Base-by-base conservation (phyloP, 2,888 invertebrate genomes). In the Chrysolina haemoptera region DNA sequence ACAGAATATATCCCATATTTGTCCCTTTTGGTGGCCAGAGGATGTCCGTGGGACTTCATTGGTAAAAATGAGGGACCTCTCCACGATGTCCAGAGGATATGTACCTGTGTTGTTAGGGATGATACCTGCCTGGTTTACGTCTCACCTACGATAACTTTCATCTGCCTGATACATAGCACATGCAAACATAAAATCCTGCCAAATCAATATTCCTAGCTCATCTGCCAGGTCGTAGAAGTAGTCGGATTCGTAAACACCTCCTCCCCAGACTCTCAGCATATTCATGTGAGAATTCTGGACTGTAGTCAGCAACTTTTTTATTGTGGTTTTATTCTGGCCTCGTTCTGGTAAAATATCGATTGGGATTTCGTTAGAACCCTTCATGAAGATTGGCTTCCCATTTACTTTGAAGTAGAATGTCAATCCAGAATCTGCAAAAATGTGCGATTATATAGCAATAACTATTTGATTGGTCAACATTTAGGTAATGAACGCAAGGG, bases 131-230 rank as follows among this genome's bases (percentile, higher is more conserved):
- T 1, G 62, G 11, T 66, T 27, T 9, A n/a, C 20, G 82, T 16
- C 88, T 85, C 88, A 92, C 88, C 89, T 84, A 27, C 98, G 88
- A 88, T 96, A 99, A 0, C 90, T 89, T 0, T 88, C 82, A 72
- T 92, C 91, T 0, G 92, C 90, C 0, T 98, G 98, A 88, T 99
- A 99, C 94, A 99, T 94, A 20, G 95, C 92, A 85, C 97, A 98
- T 0, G 98, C 98, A 86, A 98, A 99, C 93, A 98, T 96, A 85
- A 98, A 93, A 87, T 99, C 99, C 87, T 99, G 98, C 98, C 98
- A 99, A 70, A 99, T 93, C 83, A 99, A 90, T 63, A 99, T 94
- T 0, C 99, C 99, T 66, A 95, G 89, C 84, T 94, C 91, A 85
- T 99, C 98, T 70, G 97, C 96, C 46, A 93, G 86, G 77, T 93